Evolutionary conservation across 2,888 invertebrate genomes (phyloP).

Genomic region (Cacoxenus indagator): DNA sequence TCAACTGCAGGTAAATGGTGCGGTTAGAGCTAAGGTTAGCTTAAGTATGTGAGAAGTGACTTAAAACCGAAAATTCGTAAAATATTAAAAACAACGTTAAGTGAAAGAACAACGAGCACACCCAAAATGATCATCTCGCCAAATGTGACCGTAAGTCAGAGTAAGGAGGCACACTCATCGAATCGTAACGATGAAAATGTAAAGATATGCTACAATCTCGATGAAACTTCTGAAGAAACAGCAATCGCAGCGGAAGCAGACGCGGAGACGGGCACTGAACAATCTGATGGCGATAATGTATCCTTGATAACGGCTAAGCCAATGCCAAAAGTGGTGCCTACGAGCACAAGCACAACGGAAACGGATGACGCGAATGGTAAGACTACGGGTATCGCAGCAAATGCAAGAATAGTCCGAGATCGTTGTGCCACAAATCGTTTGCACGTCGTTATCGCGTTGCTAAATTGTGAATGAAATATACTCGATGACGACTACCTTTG

Average conservation of each 20-base stretch:
- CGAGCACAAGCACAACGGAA: neutral
- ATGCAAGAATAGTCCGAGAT: too few relatives aligned
- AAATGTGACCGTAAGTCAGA: slow-evolving; percentile 37
- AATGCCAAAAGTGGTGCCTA: neutral
- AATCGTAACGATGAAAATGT: neutral
- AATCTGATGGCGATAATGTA: neutral
- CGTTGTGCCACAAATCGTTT: too few relatives aligned
- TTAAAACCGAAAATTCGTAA: neutral
- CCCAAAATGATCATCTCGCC: slow-evolving; percentile 27
- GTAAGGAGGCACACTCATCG: neutral
- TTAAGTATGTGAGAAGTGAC: neutral
- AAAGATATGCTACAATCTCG: neutral
- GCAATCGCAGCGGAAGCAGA: neutral
- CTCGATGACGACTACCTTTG: neutral
- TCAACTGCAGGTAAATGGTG: slow-evolving; percentile 13
- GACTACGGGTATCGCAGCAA: neutral
- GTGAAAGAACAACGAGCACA: slow-evolving; percentile 18
- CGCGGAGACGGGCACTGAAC: neutral
- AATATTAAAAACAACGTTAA: slow-evolving; percentile 24
- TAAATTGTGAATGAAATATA: too few relatives aligned
- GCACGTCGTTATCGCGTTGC: too few relatives aligned
- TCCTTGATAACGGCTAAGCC: neutral
- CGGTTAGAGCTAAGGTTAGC: neutral
- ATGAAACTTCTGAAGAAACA: neutral
- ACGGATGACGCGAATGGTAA: neutral